Evolutionary conservation across 1,140 invertebrate species (phyloP), one percentile per base, ranked within the genome.

Genomic region (Antheraea pernyi): DNA sequence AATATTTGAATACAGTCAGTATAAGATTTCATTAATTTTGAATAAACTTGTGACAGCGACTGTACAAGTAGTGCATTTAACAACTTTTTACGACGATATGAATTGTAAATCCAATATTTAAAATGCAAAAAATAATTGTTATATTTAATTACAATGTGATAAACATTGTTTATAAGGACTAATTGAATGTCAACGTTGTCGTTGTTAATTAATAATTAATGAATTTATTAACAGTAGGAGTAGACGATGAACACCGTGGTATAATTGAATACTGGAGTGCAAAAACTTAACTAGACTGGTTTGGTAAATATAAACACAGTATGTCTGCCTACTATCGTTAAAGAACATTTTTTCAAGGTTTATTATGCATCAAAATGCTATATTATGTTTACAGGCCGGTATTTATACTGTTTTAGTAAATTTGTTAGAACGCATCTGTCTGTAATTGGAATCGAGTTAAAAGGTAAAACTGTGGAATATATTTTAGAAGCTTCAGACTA

Each of bases 91-190:
- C 46, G 46, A 53, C 16, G 46, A 53, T 53, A 53, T 13, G 65
- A 63, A 67, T 67, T 67, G 65, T 71, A 67, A 67, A 71, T 71
- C 59, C 39, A 65, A 67, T 46, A 64, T 71, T 6, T n/a, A 53
- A 16, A 53, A 53, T 53, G 11, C 46, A 16, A 11, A n/a, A 53
- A 53, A 53, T 53, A 53, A 16, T 53, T 13, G 4, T 53, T 53
- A n/a, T 53, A 16, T 13, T 53, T 53, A 53, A 63, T 37, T 59
- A 70, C 19, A 10, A 70, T 39, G 68, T 70, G 68, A 8, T 63
- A 65, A 70, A 60, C 63, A 58, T 58, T 64, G 16, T 22, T 22
- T 37, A 63, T 37, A 63, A 13, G 61, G 19, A 37, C 61, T 16
- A 22, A 63, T 63, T 63, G 19, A 63, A 63, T 36, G 37, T 63